Percentiles rank a stretch among this genome's conserved stretches.
Conservation (phyloP, 2,797 vertebrate species). For the Peromyscus attwateri region DNA sequence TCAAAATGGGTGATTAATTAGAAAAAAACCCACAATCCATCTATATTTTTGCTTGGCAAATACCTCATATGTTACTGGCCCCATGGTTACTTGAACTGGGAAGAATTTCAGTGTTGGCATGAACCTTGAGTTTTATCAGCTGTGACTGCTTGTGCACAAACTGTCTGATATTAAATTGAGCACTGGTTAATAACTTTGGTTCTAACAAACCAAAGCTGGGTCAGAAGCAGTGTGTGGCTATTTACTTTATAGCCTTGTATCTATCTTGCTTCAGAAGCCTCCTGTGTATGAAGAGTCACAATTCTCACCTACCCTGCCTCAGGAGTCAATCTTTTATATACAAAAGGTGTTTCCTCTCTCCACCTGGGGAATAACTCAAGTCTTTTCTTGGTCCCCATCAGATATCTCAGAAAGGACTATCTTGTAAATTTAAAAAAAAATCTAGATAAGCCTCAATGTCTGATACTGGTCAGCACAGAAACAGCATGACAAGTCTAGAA, state of each 20-base stretch:
- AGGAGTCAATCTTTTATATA: conserved; percentile 6
- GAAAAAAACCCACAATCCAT: conserved; percentile 26
- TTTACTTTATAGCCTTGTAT: not conserved
- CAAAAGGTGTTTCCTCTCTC: not conserved
- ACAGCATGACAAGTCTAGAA: not conserved
- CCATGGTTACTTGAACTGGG: conserved; percentile 60
- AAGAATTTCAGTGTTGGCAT: conserved; percentile 67
- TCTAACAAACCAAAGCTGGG: conserved; percentile 37
- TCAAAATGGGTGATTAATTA: conserved; percentile 19
- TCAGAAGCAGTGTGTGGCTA: conserved; percentile 1
- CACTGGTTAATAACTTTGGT: conserved; percentile 29
- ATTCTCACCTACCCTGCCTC: not conserved
- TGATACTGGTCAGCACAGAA: conserved; percentile 5
- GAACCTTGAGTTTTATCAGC: conserved; percentile 63
- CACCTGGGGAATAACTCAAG: not conserved
- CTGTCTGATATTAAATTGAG: conserved; percentile 49
- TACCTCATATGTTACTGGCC: conserved; percentile 51
- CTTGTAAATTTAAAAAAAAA: conserved; percentile 42
- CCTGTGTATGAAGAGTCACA: no score
- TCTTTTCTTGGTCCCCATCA: not conserved
- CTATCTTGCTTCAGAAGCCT: conserved; percentile 29
- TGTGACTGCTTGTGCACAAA: conserved; percentile 61
- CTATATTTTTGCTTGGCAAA: conserved; percentile 37
- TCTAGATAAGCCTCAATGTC: conserved; percentile 28
- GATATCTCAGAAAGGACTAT: not conserved